Evolutionary conservation across 1,140 invertebrate genomes (phyloP), one percentile per base, ranked within the genome.

Genomic region (Drosophila gunungcola): DNA sequence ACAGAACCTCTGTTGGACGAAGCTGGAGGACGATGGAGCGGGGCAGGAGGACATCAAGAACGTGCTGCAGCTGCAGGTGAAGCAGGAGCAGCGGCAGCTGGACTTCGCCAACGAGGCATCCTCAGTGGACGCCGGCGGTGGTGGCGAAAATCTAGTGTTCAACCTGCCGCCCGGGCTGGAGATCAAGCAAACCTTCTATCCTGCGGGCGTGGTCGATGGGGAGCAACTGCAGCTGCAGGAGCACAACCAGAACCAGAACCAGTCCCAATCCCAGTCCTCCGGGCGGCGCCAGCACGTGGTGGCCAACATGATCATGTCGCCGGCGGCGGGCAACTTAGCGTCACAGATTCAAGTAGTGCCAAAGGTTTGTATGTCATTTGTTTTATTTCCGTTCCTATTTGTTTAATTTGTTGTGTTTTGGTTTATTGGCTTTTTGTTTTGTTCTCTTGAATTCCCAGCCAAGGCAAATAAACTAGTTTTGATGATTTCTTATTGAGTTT

Each of bases 261-360:
- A 79, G 42, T 54, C 60, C 48, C 75, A 80, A 46, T 55, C 60
- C 48, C 48, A 84, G 42, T 52, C 48, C 68, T 32, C 65, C 61
- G 74, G 67, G 27, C 73, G 90, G 13, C 85, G 86, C 21, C 90
- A 91, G 41, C 90, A 91, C 70, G 84, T 91, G 76, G 90, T 91
- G 64, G 90, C 90, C 53, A 91, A 91, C 70, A 91, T 91, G 90
- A 74, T 91, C 52, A 73, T 91, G 82, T 91, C 90, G 57, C 90
- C 90, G 39, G 67, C 65, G 43, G 72, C 83, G 32, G 64, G 78
- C 78, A 78, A 70, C 80, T 69, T 81, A 85, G 69, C 91, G 91
- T 91, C 91, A 91, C 91, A 91, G 91, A 91, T 91, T 91, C 91
- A 92, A 92, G 88, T 84, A 83, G 89, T 86, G 79, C 79, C 90